Evolutionary conservation across 2,797 vertebrate genomes (phyloP), one percentile per base, ranked within the genome.

Genomic region (Acipenser oxyrinchus): DNA sequence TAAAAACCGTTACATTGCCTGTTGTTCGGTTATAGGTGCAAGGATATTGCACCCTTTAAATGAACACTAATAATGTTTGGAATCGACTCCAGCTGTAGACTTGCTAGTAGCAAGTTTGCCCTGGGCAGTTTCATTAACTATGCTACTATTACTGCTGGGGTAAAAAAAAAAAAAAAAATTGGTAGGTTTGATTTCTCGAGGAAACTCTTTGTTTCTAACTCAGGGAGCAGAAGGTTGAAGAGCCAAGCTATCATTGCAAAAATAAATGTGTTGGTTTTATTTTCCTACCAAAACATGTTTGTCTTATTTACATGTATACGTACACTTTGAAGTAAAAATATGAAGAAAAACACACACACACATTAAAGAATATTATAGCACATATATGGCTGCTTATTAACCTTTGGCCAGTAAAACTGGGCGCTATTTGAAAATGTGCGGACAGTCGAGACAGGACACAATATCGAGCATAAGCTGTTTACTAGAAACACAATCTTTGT

Each of bases 161-260:
- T 37, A 37, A 37, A 37, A 37, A 57, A 72, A 77, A 79, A 66
- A 18, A 77, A 57, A 57, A 9, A 57, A 10, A 6, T 67, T 78
- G 57, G 80, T 75, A 77, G 77, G 51, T 11, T 66, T 78, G 73
- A 74, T 73, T 76, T 82, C 73, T 68, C 72, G 62, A 77, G 78
- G 73, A 82, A 78, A 73, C 78, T 76, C 73, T 81, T 84, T 85
- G 81, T 82, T 86, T 89, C 86, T 86, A 86, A 89, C 88, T 91
- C 89, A 91, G 90, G 90, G 88, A 91, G 79, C 83, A 84, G 86
- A 88, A 83, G 76, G 79, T 84, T 76, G 73, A 78, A 8, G 8
- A 77, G 78, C 77, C 78, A 77, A 72, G 73, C 69, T 66, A 72
- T 68, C 77, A 79, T 76, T 80, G 66, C 62, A 79, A 77, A 77